Percentiles rank a stretch among this genome's conserved stretches.
These are phyloP conservation scores for Calameuta filiformis DNA, from an alignment of 2,888 invertebrate genomes.

Conservation along the genomic window DNA sequence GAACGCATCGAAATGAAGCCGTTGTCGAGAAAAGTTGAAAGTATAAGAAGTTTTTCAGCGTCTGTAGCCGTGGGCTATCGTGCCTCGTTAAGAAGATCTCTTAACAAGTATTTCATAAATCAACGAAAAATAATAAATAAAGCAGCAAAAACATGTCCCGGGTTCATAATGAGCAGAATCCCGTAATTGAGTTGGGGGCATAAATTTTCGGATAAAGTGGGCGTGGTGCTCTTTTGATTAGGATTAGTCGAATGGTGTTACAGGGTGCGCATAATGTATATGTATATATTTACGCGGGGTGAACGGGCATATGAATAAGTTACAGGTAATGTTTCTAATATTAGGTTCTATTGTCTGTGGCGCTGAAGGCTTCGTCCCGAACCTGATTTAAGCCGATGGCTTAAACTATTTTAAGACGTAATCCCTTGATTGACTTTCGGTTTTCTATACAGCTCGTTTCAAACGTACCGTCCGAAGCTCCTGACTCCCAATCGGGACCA, in stretches of 20 bases:
- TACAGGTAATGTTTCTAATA: conserved; percentile 20
- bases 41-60: conserved; percentile 3
- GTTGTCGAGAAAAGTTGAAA: not conserved
- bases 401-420: conserved; percentile 5
- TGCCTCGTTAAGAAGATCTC: conserved; percentile 19
- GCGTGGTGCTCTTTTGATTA: conserved; percentile 30
- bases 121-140: conserved; percentile 18
- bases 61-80: conserved; percentile 15
- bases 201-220: conserved; percentile 42
- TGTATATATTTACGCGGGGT: not conserved
- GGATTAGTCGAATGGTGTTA: conserved; percentile 18
- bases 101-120: conserved; percentile 23
- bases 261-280: not conserved
- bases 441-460: conserved; percentile 4
- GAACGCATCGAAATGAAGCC: conserved; percentile 1
- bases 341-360: conserved; percentile 18
- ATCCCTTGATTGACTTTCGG: conserved; percentile 19
- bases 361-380: conserved; percentile 10
- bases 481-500: not conserved
- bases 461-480: not conserved
- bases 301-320: conserved; percentile 15
- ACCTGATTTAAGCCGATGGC: conserved; percentile 15
- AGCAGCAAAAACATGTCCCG: conserved; percentile 7
- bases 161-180: conserved; percentile 22
- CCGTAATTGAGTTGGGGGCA: conserved; percentile 36